Base-by-base conservation (phyloP, 2,888 invertebrate species). In the Palloptera scutellata region DNA sequence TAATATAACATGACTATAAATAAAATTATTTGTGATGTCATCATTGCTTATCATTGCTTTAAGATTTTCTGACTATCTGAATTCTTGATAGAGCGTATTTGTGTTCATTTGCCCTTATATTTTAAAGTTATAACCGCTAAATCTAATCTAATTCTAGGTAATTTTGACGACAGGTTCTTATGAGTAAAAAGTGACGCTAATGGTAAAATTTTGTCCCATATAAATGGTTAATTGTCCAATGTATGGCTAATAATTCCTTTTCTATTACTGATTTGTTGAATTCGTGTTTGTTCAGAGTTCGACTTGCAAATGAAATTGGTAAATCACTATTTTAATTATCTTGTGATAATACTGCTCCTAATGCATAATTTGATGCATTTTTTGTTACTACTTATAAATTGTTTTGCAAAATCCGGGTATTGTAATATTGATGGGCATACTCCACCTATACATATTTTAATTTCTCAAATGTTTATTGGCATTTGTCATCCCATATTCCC, bases 341-440 rank as follows among this genome's bases (percentile, higher is more conserved):
- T 65, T 81, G 80, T 11, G 74, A 75, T 11, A 80, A 60, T 40
- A 82, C 72, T 9, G 70, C 75, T 8, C 78, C 80, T 10, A 79
- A 58, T 1, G 77, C 78, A 13, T 48, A 73, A n/a, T 75, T 65
- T 8, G 74, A 74, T 11, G 80, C 79, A 55, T 81, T 81, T 1
- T 77, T 78, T 1, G 79, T n/a, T n/a, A n/a, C n/a, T 78, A 40
- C 80, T 15, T 8, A 73, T 61, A 62, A 80, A 68, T 13, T 13
- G 15, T 52, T 65, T 65, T 3, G 40, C 8, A 60, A 64, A 68
- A 54, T 68, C 60, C n/a, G 68, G 67, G 48, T 70, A 70, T 55
- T 68, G 61, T 55, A 72, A 52, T 43, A 68, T 60, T 19, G 66
- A 68, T 30, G 67, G 66, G 30, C n/a, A n/a, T n/a, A n/a, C n/a